Base-by-base conservation (phyloP, 2,888 invertebrate genomes). In the Papilio elwesi region DNA sequence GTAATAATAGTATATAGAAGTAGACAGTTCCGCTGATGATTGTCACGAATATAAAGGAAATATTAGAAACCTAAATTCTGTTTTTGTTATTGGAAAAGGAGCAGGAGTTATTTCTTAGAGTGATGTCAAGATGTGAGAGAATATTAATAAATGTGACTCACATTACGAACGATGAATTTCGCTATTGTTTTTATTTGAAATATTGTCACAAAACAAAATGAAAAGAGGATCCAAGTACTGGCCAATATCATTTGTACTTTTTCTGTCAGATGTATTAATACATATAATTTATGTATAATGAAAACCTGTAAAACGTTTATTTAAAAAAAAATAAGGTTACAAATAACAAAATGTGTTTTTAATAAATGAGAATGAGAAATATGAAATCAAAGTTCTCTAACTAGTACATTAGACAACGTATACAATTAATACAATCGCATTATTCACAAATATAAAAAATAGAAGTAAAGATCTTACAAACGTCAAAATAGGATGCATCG, bases 141-240 rank as follows among this genome's bases (percentile, higher is more conserved):
- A 26, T 16, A 2, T 16, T 57, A 38, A 13, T 26, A 5, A 16
- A 57, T 36, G 13, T 13, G 10, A 86, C 90, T 88, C 74, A 90
- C 90, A 79, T 88, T 90, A 69, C 70, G 75, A 55, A 87, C 73
- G 66, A 90, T 77, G 76, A 82, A 89, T 49, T 78, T 81, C 9
- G 80, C 78, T 66, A 88, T 76, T 4, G 85, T 82, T 77, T 84
- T 86, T 8, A 84, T 74, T 59, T 87, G 82, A 70, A 85, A 80
- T 43, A 82, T 71, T 13, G 77, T 16, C 2, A 87, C 84, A 13
- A 82, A 73, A 6, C 82, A 11, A 51, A 85, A 12, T 11, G 84
- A 81, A 1, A 86, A 74, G 0, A 59, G n/a, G 48, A 85, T 81
- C 88, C 89, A 90, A 5, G 69, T 26, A 0, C 76, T 26, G 0